phyloP scores from a whole-genome alignment of 1,140 invertebrate species.

The Eumeta japonica region DNA sequence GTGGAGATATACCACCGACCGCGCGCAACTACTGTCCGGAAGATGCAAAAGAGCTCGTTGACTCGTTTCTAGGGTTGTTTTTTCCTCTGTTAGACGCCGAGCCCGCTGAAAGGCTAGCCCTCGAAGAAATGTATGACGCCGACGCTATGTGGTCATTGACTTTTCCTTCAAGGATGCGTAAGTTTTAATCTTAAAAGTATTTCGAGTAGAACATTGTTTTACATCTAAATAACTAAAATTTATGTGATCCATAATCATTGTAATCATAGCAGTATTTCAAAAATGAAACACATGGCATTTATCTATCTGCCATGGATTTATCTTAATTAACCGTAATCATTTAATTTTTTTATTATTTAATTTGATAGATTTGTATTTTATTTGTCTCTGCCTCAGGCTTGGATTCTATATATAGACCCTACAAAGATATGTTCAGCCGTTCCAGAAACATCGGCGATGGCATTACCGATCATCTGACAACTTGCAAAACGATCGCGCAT shows the following conservation, averaged over 20 bases:
- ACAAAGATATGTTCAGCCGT: constrained; percentile 17
- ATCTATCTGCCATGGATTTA: too few species aligned
- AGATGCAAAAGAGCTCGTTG: constrained; percentile 19
- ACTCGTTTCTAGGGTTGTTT: constrained; percentile 38
- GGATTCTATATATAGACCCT: constrained; percentile 13
- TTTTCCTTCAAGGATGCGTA: constrained; percentile 26
- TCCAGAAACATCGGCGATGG: constrained; percentile 16
- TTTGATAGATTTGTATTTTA: too few species aligned
- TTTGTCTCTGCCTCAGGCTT: constrained; percentile 20
- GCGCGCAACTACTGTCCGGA: constrained; percentile 24
- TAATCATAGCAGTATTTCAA: too few species aligned
- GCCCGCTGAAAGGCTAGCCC: constrained; percentile 15
- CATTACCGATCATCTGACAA: constrained; percentile 7
- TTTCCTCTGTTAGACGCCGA: constrained; percentile 32
- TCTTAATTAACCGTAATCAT: too few species aligned
- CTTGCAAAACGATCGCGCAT: constrained; percentile 23
- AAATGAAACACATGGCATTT: too few species aligned
- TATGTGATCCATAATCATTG: too few species aligned
- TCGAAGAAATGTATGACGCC: constrained; percentile 28
- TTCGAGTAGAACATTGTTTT: too few species aligned
- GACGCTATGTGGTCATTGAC: constrained; percentile 31
- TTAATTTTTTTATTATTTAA: too few species aligned
- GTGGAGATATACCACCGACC: constrained; percentile 19
- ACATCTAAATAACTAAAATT: too few species aligned
- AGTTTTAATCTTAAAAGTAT: constrained; percentile 14